Evolutionary conservation across 1,140 invertebrate genomes (phyloP).

Genomic region (Euschistus heros): DNA sequence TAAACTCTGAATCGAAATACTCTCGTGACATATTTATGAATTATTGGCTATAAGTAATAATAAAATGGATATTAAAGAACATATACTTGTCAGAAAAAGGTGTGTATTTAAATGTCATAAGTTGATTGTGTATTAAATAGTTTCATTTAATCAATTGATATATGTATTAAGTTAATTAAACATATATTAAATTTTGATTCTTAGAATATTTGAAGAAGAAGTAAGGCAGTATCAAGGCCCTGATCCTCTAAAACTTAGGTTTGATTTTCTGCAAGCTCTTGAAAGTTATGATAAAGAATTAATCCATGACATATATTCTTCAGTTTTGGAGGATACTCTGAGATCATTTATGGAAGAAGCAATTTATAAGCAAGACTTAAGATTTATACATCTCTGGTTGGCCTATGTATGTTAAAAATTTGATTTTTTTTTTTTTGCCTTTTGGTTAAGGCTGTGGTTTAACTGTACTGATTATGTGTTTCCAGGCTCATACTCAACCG

Average conservation of each 20-base stretch:
- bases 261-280: neutral
- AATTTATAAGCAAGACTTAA: neutral
- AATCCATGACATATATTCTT: conserved; percentile 4
- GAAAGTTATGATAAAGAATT: conserved; percentile 1
- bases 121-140: neutral
- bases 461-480: neutral
- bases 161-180: neutral
- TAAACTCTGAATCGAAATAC: no score
- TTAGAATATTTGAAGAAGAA: conserved; percentile 8
- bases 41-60: no score
- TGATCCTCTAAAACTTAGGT: conserved; percentile 11
- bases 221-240: neutral
- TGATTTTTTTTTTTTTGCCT: neutral
- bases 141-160: neutral
- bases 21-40: no score
- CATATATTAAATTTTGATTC: neutral
- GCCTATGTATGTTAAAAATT: neutral
- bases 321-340: conserved; percentile 3
- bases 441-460: neutral
- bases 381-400: conserved; percentile 8
- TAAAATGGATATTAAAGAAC: conserved; percentile 10
- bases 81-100: conserved; percentile 4
- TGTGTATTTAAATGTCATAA: neutral
- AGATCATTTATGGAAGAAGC: conserved; percentile 1
- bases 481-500: neutral